A percentile compares a stretch with the other conserved stretches of the same genome.
phyloP scores from a whole-genome alignment of 2,888 invertebrate species.

The Formica aserva region DNA sequence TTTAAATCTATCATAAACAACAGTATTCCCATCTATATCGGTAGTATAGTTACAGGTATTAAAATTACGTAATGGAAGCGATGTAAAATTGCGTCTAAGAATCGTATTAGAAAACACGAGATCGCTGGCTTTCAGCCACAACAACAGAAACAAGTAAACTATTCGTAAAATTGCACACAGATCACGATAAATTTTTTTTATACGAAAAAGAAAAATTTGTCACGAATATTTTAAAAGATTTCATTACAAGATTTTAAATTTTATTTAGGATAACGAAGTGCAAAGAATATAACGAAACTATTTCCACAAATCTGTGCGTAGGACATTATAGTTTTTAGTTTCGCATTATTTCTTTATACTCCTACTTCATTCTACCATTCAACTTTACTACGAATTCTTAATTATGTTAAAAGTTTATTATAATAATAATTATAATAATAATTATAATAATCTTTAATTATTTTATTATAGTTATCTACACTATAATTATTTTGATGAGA shows the following conservation, averaged over 20 bases:
- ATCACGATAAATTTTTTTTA: conserved; percentile 15
- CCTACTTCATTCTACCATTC: background rate
- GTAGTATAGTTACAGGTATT: background rate
- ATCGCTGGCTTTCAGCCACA: conserved; percentile 47
- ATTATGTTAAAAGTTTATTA: background rate
- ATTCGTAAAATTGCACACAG: conserved; percentile 40
- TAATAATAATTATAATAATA: background rate
- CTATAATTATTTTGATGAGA: background rate
- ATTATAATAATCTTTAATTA: background rate
- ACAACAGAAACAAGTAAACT: conserved; percentile 39
- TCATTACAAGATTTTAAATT: background rate
- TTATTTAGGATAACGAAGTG: background rate
- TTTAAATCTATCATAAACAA: background rate
- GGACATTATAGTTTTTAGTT: background rate
- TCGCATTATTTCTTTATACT: background rate
- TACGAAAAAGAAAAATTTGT: background rate
- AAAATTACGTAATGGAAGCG: conserved; percentile 39
- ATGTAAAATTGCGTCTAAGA: background rate
- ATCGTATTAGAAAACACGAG: conserved; percentile 42
- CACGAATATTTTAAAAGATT: background rate
- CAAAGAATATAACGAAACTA: background rate
- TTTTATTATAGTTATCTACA: background rate
- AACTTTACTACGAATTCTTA: background rate
- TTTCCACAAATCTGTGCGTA: background rate
- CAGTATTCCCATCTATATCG: background rate